These are phyloP conservation scores for Tromatobia lineatoria DNA, from an alignment of 2,888 invertebrate genomes.

Conservation along the genomic window DNA sequence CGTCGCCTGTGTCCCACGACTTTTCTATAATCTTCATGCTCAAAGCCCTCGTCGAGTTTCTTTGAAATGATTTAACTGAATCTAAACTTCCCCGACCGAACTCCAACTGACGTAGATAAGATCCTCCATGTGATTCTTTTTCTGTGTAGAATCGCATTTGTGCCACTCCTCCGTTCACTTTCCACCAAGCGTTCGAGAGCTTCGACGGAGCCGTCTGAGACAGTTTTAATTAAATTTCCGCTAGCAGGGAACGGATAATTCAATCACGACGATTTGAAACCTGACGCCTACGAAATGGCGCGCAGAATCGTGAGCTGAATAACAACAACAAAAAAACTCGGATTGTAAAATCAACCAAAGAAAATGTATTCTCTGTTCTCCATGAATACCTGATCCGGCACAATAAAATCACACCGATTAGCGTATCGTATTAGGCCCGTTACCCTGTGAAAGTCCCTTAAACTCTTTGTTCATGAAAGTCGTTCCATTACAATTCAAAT, in stretches of 20 bases:
- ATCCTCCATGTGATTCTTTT: slow-evolving; percentile 46
- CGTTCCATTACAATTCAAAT: too few species aligned
- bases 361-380: too few species aligned
- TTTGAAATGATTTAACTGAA: slow-evolving; percentile 56
- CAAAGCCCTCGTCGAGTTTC: slow-evolving; percentile 25
- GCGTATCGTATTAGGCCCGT: too few species aligned
- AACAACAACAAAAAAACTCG: background rate
- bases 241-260: slow-evolving; percentile 57
- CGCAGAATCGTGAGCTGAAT: slow-evolving; percentile 26
- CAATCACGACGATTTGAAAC: slow-evolving; percentile 60
- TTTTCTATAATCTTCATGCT: slow-evolving; percentile 34
- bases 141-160: slow-evolving; percentile 30
- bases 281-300: slow-evolving; percentile 47
- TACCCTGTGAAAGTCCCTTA: too few species aligned
- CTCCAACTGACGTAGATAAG: slow-evolving; percentile 59
- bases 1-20: background rate
- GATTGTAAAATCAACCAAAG: slow-evolving; percentile 10
- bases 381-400: too few species aligned
- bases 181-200: slow-evolving; percentile 27
- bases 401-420: too few species aligned
- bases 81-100: slow-evolving; percentile 54
- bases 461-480: too few species aligned
- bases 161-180: slow-evolving; percentile 32
- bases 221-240: slow-evolving; percentile 67
- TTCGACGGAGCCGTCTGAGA: slow-evolving; percentile 42